Evolutionary conservation across 2,113 vertebrate species (phyloP).

Genomic region (Phoenicopterus ruber): DNA sequence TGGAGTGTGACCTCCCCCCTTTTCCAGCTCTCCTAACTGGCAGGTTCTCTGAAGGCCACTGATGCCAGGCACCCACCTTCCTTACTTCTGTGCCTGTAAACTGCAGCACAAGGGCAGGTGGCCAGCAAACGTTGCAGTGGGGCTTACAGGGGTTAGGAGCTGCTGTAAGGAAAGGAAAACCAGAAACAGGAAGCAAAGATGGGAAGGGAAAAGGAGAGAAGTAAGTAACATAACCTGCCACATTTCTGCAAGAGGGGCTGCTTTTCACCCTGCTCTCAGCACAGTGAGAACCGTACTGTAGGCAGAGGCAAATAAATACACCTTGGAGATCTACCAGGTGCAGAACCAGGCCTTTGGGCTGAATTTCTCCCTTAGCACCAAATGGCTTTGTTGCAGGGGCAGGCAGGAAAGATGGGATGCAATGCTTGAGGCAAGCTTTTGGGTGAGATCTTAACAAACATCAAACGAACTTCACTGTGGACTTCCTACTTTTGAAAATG

Average conservation of each 20-base stretch:
- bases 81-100: neutral
- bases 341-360: neutral
- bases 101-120: neutral
- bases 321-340: neutral
- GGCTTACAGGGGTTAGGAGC: neutral
- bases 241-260: neutral
- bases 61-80: neutral
- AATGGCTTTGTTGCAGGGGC: neutral
- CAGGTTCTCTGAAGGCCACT: neutral
- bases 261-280: fast-evolving
- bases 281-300: fast-evolving
- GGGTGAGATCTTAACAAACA: neutral
- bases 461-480: neutral
- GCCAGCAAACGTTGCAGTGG: neutral
- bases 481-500: neutral
- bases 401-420: neutral
- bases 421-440: neutral
- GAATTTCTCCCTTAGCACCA: neutral
- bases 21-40: neutral
- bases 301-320: neutral
- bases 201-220: neutral
- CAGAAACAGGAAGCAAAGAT: neutral
- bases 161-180: neutral
- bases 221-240: neutral
- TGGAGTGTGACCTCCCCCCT: neutral